Evolutionary conservation across 1,140 invertebrate genomes (phyloP).

Genomic region (Chelonus insularis): DNA sequence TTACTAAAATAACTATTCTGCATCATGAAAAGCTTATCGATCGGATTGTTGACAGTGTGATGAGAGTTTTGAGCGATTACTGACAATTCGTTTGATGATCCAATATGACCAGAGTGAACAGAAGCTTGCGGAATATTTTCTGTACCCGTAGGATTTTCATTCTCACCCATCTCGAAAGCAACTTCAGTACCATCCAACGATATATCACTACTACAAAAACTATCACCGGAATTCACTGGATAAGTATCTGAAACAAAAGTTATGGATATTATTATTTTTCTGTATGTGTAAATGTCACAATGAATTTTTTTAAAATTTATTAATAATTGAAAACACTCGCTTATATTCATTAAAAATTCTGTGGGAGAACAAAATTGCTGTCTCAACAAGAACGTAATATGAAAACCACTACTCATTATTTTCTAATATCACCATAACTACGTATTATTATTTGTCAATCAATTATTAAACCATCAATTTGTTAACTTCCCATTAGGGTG

Average conservation of each 20-base stretch:
- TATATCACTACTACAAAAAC: constrained; percentile 87
- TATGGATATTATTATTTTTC: no score
- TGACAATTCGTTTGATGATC: constrained; percentile 58
- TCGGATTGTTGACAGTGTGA: constrained; percentile 83
- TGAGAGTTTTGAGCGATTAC: constrained; percentile 65
- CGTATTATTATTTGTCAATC: no score
- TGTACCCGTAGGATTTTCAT: constrained; percentile 45
- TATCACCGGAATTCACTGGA: constrained; percentile 82
- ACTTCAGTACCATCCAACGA: constrained; percentile 84
- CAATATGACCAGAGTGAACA: constrained; percentile 57
- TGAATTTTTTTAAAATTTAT: no score
- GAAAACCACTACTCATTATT: no score
- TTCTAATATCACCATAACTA: no score
- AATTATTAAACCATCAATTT: no score
- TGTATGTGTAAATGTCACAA: no score
- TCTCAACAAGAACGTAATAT: no score
- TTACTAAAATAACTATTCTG: constrained; percentile 90
- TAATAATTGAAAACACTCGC: no score
- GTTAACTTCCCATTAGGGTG: no score
- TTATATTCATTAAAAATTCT: no score
- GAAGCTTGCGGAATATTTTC: constrained; percentile 59
- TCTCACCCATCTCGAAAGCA: constrained; percentile 70
- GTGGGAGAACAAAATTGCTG: no score
- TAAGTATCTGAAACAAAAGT: constrained; percentile 72
- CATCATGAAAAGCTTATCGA: constrained; percentile 97